Base-by-base conservation (phyloP, 1,140 invertebrate genomes). In the Micrasema minimum region DNA sequence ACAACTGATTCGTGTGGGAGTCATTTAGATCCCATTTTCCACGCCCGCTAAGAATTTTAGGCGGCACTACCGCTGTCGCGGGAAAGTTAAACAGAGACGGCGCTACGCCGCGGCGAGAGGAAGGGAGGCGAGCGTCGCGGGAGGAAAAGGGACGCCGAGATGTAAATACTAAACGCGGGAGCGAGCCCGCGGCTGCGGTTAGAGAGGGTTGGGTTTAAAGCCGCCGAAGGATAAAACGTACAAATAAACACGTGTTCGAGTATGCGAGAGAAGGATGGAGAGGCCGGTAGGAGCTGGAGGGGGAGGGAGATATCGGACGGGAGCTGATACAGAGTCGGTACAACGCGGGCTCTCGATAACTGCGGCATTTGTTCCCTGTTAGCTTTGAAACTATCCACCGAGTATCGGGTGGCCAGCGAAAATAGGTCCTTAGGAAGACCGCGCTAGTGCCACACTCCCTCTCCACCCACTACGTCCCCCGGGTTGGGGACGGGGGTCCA, bases 211-310 rank as follows among this genome's bases (percentile, higher is more conserved):
- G 83, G 83, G 83, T 84, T 85, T 85, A 83, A 83, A 84, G 82
- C 83, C 83, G 82, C 83, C 81, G 82, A 85, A 84, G 83, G 83
- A 84, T 85, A 85, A 85, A 85, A 85, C 83, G 84, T 84, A 85
- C 83, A 85, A 85, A 84, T 85, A 85, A 85, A 85, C 83, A 85
- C 81, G 83, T 84, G 83, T 85, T 84, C 82, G 81, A 82, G 82
- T 82, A 81, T 79, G 83, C 79, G 81, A 80, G 82, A 85, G 79
- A 78, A 81, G 81, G 83, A 83, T 77, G 77, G 43, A 31, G 11
- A 76, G 72, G 78, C 77, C 72, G 59, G n/a, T 10, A 66, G 64
- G 50, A 35, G 65, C 74, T 22, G 72, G 64, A 82, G 71, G 78
- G 67, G 76, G 83, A 77, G 72, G 79, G 77, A 82, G 83, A 45